These are phyloP conservation scores for Cricetomys ansorgei DNA, from an alignment of 2,113 vertebrate species.

Conservation along the genomic window DNA sequence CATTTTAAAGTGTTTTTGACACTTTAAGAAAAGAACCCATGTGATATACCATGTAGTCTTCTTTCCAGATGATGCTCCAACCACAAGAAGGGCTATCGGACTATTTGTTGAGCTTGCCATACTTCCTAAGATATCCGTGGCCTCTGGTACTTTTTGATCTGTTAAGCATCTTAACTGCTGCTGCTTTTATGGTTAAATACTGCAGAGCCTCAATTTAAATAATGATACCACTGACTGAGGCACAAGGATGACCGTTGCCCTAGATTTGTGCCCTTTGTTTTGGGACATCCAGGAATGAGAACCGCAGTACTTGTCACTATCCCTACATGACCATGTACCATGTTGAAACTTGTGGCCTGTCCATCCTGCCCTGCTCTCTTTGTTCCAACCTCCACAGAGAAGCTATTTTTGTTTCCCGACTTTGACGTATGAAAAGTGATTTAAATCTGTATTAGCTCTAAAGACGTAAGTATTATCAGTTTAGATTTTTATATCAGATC, in stretches of 20 bases:
- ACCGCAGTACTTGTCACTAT: not conserved
- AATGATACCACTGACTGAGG: not conserved
- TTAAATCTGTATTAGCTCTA: not conserved
- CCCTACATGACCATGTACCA: rapidly evolving
- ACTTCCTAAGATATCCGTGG: not conserved
- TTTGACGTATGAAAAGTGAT: not conserved
- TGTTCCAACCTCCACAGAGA: not conserved
- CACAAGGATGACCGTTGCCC: not conserved
- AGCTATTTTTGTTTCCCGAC: not conserved
- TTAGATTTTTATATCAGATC: slow-evolving; percentile 18
- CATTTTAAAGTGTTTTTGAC: not conserved
- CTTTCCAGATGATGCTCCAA: not conserved
- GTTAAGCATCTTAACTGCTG: not conserved
- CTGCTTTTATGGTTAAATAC: not conserved
- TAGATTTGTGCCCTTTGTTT: not conserved
- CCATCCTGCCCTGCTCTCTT: rapidly evolving
- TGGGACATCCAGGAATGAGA: not conserved
- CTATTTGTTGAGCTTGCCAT: not conserved
- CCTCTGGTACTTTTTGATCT: slow-evolving; percentile 10
- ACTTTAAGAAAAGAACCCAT: not conserved
- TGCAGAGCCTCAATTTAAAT: not conserved
- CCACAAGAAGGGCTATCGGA: not conserved
- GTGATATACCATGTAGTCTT: not conserved
- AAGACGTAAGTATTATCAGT: not conserved
- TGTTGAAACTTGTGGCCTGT: not conserved